A percentile compares a stretch with the other conserved stretches of the same genome.
These are phyloP conservation scores for Drosophila setosimentum DNA, from an alignment of 2,888 invertebrate species.

Conservation along the genomic window DNA sequence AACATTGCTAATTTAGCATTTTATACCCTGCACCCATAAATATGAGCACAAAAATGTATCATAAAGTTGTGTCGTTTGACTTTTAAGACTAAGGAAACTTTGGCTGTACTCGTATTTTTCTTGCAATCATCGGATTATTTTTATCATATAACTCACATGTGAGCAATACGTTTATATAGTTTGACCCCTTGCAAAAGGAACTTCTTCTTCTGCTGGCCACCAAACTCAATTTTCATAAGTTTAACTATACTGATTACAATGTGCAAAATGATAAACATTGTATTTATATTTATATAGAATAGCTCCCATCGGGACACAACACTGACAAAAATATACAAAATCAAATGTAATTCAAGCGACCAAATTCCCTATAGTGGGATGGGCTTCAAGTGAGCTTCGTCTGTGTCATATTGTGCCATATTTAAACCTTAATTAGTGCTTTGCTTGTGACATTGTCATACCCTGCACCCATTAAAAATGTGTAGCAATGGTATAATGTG, in stretches of 20 bases:
- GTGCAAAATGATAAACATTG: background rate
- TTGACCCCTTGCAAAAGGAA: background rate
- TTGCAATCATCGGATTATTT: background rate
- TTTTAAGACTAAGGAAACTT: background rate
- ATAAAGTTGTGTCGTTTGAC: background rate
- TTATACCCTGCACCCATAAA: slow-evolving; percentile 4
- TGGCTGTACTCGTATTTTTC: background rate
- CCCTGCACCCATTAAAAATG: background rate
- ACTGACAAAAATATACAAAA: background rate
- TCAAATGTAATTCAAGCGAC: background rate
- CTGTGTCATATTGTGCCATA: slow-evolving; percentile 33
- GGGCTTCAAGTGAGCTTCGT: slow-evolving; percentile 6
- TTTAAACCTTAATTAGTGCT: slow-evolving; percentile 58
- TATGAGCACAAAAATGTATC: background rate
- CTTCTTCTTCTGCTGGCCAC: background rate
- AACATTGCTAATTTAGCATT: slow-evolving; percentile 74
- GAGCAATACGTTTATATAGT: background rate
- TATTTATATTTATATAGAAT: background rate
- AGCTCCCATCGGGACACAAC: background rate
- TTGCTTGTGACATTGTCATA: slow-evolving; percentile 48
- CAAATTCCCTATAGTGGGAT: background rate
- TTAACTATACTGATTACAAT: background rate
- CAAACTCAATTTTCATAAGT: background rate
- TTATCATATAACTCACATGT: background rate
- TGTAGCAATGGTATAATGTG: background rate